Evolutionary conservation across 2,797 vertebrate genomes (phyloP).

Genomic region (Pachyuromys duprasi): DNA sequence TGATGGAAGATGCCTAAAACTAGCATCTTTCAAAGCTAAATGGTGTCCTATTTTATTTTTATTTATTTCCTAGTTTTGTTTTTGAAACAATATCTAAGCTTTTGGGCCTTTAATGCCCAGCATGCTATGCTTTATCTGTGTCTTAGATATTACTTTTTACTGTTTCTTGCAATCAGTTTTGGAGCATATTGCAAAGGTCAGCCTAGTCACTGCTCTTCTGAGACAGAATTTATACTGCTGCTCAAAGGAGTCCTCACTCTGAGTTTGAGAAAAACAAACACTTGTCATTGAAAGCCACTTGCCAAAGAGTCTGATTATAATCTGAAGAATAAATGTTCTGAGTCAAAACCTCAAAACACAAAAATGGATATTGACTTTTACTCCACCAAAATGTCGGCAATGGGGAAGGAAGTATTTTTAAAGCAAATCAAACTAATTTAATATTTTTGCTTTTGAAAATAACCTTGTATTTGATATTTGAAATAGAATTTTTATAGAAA

Average conservation of each 20-base stretch:
- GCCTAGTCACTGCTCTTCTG: neutral
- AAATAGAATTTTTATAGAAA: slow-evolving; percentile 23
- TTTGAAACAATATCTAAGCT: neutral
- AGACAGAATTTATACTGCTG: slow-evolving; percentile 48
- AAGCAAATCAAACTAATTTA: neutral
- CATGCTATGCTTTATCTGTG: neutral
- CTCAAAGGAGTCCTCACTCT: slow-evolving; percentile 12
- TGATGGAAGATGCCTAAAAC: neutral
- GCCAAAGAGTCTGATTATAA: neutral
- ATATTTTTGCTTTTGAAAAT: neutral
- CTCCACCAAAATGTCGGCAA: neutral
- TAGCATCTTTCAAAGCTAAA: slow-evolving; percentile 1
- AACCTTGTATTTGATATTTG: neutral
- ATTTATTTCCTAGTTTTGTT: neutral
- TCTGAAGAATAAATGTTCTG: slow-evolving; percentile 50
- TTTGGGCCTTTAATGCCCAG: neutral
- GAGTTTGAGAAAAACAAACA: slow-evolving; percentile 16
- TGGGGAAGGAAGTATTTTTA: slow-evolving; percentile 3
- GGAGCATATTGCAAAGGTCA: slow-evolving; percentile 67
- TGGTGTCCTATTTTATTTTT: neutral
- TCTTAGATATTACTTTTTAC: slow-evolving; percentile 17
- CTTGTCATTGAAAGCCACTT: slow-evolving; percentile 40
- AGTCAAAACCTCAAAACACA: neutral
- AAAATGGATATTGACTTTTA: slow-evolving; percentile 17
- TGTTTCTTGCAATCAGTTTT: slow-evolving; percentile 30